Base-by-base conservation (phyloP, 2,113 vertebrate species). In the Ctenodactylus gundi region DNA sequence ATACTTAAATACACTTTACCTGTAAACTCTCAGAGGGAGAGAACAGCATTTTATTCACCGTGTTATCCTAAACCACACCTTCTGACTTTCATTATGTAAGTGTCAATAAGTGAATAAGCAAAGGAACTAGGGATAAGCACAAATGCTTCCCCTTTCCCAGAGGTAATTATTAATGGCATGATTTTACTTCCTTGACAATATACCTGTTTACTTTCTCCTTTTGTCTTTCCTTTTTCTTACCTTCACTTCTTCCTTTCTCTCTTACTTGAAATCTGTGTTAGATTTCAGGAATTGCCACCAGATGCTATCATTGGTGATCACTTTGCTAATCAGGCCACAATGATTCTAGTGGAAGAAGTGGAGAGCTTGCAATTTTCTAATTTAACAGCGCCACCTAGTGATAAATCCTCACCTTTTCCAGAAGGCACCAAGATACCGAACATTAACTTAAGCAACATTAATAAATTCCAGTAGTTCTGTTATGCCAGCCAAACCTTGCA, bases 341-440 rank as follows among this genome's bases (percentile, higher is more conserved):
- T 41, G 39, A 77, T 73, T 44, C 21, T 21, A 31, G 27, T 5
- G 4, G 23, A 7, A 58, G 67, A 27, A 46, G 73, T 1, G 11
- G 23, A 18, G 15, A 23, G 25, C 4, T 80, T 55, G 12, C 34
- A 78, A 29, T 94, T 97, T 86, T 83, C 76, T 94, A 89, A 95
- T 95, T 97, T 97, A 94, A 97, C 97, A 57, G 96, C 90, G 89
- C 97, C 98, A 98, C 91, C 98, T 97, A 87, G 96, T 97, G 97
- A 97, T 68, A 41, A 58, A 3, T 80, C 15, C 21, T 72, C 34
- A 60, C 53, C 73, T 80, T 78, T 53, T 57, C 49, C 14, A 68
- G 41, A 95, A 64, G n/a, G 82, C 68, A 86, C 23, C 34, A 73
- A 11, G 81, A 93, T 94, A 68, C 51, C 49, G 51, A 58, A 84